Base-by-base conservation (phyloP, 1,140 invertebrate species). In the Brachionus plicatilis region DNA sequence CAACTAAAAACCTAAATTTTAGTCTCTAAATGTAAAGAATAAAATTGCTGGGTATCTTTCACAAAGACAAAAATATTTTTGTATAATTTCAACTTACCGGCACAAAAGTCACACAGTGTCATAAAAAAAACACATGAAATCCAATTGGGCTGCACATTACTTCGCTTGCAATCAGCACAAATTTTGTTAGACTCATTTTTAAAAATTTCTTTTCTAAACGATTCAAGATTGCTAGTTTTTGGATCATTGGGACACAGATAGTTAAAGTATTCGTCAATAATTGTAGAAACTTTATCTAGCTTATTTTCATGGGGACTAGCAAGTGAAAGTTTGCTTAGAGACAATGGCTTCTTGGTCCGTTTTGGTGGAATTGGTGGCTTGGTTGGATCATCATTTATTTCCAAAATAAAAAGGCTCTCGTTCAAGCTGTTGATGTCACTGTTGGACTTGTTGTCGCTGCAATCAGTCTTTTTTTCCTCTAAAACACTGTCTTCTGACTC, bases 121-220 rank as follows among this genome's bases (percentile, higher is more conserved):
- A 76, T 76, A n/a, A 76, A 76, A 76, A 53, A 50, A 29, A 50
- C 43, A 50, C 72, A 47, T 9, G 72, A 76, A n/a, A 76, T 33
- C 72, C 72, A 76, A 50, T 27, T 76, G 6, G 72, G 72, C 6
- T 27, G 2, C 6, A 76, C 24, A 47, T 27, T 37, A 6, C 45
- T 29, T 50, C 72, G 72, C 27, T 76, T 76, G 29, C 72, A 76
- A 76, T 76, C 72, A 53, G 72, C 72, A 33, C 72, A 76, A 14
- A 29, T 14, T 29, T 50, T 47, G 50, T 76, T 76, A 3, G 41
- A 24, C 20, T 47, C n/a, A 50, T 27, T 76, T 76, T 29, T 76
- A 29, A 50, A 76, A 53, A 76, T 76, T 27, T 50, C 72, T 27
- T 12, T 27, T 29, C 27, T 47, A 76, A 76, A 76, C 11, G 17